Conservation (phyloP, 2,797 vertebrate genomes). For the Argentina silus region DNA sequence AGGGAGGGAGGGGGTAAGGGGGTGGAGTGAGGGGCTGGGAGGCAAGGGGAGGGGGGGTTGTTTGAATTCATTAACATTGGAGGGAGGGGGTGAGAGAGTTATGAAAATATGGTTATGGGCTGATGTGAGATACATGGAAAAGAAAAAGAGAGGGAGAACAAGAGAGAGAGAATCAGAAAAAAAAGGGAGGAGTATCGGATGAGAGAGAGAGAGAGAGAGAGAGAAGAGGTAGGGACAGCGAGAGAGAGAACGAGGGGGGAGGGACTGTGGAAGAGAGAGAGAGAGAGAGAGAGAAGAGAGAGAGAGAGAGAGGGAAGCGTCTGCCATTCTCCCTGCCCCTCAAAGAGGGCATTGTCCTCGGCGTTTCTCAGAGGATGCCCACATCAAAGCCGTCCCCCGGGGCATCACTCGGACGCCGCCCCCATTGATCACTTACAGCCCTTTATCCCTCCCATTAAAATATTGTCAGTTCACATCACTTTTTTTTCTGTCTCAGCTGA, state of each 20-base stretch:
- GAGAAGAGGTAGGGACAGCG: conserved; percentile 50
- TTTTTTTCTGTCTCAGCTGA: conserved; percentile 83
- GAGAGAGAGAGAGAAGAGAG: conserved; percentile 49
- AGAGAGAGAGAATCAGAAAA: conserved; percentile 40
- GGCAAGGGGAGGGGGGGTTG: conserved; percentile 65
- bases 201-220: conserved; percentile 30
- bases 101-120: conserved; percentile 47
- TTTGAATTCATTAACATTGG: conserved; percentile 78
- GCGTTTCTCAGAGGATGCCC: conserved; percentile 77
- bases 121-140: conserved; percentile 40
- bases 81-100: conserved; percentile 69
- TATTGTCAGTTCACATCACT: conserved; percentile 85
- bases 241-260: conserved; percentile 14
- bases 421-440: conserved; percentile 87
- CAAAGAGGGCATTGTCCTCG: conserved; percentile 84
- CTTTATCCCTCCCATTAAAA: conserved; percentile 83
- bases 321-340: conserved; percentile 75
- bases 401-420: conserved; percentile 83
- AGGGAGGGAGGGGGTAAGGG: conserved; percentile 41
- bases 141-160: conserved; percentile 31
- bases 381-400: conserved; percentile 82
- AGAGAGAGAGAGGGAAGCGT: conserved; percentile 72
- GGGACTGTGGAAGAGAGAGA: conserved; percentile 22
- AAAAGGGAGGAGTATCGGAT: conserved; percentile 20
- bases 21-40: conserved; percentile 49